A percentile compares a stretch with the other conserved stretches of the same genome.
Evolutionary conservation across 2,797 vertebrate genomes (phyloP).

Genomic region (Allobates femoralis): DNA sequence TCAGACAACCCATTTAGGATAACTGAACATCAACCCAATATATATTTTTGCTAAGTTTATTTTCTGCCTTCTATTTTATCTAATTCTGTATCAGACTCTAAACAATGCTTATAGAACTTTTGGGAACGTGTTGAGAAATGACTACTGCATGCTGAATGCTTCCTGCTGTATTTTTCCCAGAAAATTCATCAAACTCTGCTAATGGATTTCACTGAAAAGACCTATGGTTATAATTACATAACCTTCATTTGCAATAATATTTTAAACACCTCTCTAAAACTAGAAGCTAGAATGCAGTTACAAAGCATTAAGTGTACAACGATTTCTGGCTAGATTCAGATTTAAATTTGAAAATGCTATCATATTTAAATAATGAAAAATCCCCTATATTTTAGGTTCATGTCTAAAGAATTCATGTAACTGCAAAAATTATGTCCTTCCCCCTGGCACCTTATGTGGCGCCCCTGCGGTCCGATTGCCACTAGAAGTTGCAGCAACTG

Average conservation of each 20-base stretch:
- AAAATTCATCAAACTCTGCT: slow-evolving; percentile 54
- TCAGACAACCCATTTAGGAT: too few relatives aligned
- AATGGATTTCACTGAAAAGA: slow-evolving; percentile 50
- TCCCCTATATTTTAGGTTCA: background rate
- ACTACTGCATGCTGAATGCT: slow-evolving; percentile 33
- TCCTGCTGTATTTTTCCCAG: slow-evolving; percentile 46
- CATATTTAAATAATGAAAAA: background rate
- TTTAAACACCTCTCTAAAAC: slow-evolving; percentile 48
- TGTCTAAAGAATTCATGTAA: background rate
- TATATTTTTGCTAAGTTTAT: background rate
- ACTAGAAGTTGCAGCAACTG: too few relatives aligned
- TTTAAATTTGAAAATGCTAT: background rate
- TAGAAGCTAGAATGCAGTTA: slow-evolving; percentile 22
- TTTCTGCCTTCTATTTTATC: background rate
- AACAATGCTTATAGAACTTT: slow-evolving; percentile 42
- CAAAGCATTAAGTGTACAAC: slow-evolving; percentile 24
- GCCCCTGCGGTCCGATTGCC: too few relatives aligned
- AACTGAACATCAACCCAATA: background rate
- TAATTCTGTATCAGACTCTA: slow-evolving; percentile 8
- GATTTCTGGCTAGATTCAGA: background rate
- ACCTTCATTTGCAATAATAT: slow-evolving; percentile 56
- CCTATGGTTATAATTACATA: slow-evolving; percentile 55
- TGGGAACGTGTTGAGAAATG: slow-evolving; percentile 23
- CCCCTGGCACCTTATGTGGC: too few relatives aligned
- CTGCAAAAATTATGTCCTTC: background rate